Conservation (phyloP, 2,797 vertebrate genomes). For the Mionectes olivaceus region DNA sequence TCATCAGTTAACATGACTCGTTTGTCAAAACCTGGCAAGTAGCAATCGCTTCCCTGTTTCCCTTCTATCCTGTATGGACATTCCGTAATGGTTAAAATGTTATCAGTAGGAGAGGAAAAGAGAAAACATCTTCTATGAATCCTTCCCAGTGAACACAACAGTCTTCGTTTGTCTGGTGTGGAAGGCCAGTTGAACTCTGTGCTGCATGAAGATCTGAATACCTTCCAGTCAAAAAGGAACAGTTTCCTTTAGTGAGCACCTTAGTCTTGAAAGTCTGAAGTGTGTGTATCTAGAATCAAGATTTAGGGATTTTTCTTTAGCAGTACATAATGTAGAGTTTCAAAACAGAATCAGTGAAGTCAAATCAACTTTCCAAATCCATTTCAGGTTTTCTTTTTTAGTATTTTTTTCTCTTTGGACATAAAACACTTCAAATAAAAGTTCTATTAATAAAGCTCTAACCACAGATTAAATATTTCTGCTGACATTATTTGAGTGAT, state of each 20-base stretch:
- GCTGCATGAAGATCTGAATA: not conserved
- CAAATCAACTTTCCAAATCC: conserved; percentile 41
- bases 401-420: conserved; percentile 50
- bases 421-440: conserved; percentile 75
- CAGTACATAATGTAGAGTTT: not conserved
- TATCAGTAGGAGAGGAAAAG: not conserved
- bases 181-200: not conserved
- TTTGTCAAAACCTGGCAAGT: conserved; percentile 11
- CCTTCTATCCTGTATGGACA: not conserved
- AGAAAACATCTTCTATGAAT: not conserved
- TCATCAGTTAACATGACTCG: not conserved
- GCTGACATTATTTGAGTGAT: conserved; percentile 81
- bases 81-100: not conserved
- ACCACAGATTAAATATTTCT: conserved; percentile 83
- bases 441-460: conserved; percentile 79
- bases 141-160: not conserved
- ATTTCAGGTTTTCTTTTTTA: conserved; percentile 23
- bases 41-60: not conserved
- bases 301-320: not conserved
- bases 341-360: conserved; percentile 32
- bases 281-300: not conserved
- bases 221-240: not conserved
- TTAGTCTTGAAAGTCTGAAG: not conserved
- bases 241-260: not conserved
- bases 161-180: not conserved